Conservation (phyloP, 2,797 vertebrate genomes). For the Hydrophis major region DNA sequence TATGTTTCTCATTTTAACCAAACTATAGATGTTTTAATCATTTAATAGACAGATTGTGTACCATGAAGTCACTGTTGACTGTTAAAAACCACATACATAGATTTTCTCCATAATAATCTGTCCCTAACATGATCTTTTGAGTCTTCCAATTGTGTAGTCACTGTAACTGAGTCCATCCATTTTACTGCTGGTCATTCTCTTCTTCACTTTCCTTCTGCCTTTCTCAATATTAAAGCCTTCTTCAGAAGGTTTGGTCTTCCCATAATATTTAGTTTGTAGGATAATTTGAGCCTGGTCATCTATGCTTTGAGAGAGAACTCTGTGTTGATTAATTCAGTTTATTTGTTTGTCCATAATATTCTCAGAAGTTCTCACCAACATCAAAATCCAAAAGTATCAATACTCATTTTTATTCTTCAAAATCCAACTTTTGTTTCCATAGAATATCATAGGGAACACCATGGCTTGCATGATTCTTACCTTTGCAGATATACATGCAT, state of each 20-base stretch:
- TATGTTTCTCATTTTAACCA: neutral
- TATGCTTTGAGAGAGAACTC: neutral
- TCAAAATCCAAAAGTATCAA: neutral
- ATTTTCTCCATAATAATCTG: neutral
- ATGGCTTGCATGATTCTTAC: neutral
- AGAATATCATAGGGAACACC: neutral
- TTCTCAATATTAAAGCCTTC: neutral
- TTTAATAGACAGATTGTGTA: neutral
- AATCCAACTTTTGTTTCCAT: neutral
- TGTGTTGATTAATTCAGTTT: neutral
- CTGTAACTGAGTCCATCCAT: neutral
- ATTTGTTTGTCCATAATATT: neutral
- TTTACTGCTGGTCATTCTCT: neutral
- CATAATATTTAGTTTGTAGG: neutral
- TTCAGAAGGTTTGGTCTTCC: neutral
- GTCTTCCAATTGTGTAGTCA: neutral
- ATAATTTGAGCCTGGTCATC: neutral
- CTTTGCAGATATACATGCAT: neutral
- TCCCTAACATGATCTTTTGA: neutral
- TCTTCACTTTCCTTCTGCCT: neutral
- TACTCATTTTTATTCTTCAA: neutral
- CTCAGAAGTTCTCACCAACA: neutral
- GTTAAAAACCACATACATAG: neutral
- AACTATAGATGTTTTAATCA: neutral
- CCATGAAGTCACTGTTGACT: neutral